Percentiles rank a stretch among this genome's conserved stretches.
phyloP scores from a whole-genome alignment of 2,113 vertebrate genomes.

The Podilymbus podiceps region DNA sequence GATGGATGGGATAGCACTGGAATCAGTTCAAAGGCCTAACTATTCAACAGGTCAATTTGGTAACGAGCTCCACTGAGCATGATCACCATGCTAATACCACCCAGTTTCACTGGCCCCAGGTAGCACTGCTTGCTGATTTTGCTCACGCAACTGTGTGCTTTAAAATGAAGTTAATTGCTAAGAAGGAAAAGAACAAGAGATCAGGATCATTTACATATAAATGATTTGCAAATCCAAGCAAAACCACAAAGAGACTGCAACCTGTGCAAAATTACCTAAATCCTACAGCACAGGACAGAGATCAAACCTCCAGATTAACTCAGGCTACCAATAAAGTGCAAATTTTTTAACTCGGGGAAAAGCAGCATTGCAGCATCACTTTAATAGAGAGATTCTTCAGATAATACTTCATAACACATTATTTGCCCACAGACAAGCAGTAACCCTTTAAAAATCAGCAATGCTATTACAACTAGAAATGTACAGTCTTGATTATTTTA shows the following conservation, averaged over 20 bases:
- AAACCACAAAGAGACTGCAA: not conserved
- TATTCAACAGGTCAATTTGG: not conserved
- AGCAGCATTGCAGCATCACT: not conserved
- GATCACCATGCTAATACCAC: not conserved
- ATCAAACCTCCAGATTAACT: constrained; percentile 7
- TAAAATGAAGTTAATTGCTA: constrained; percentile 16
- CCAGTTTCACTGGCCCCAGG: not conserved
- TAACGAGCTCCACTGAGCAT: not conserved
- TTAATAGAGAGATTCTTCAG: not conserved
- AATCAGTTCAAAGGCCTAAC: not conserved
- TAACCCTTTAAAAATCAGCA: not conserved
- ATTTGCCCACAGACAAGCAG: not conserved
- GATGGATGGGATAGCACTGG: not conserved
- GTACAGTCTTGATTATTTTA: not conserved
- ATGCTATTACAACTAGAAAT: not conserved
- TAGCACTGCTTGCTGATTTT: not conserved
- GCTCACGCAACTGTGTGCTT: not conserved
- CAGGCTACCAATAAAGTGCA: not conserved
- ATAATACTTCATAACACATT: not conserved
- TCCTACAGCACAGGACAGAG: not conserved
- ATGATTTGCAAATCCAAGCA: constrained; percentile 28
- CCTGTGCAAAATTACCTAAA: constrained; percentile 14
- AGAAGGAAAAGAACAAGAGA: constrained; percentile 1
- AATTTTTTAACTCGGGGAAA: not conserved
- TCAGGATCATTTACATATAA: constrained; percentile 45